Evolutionary conservation across 1,140 invertebrate species (phyloP), one percentile per base, ranked within the genome.

Genomic region (Zaprionus nigranus): DNA sequence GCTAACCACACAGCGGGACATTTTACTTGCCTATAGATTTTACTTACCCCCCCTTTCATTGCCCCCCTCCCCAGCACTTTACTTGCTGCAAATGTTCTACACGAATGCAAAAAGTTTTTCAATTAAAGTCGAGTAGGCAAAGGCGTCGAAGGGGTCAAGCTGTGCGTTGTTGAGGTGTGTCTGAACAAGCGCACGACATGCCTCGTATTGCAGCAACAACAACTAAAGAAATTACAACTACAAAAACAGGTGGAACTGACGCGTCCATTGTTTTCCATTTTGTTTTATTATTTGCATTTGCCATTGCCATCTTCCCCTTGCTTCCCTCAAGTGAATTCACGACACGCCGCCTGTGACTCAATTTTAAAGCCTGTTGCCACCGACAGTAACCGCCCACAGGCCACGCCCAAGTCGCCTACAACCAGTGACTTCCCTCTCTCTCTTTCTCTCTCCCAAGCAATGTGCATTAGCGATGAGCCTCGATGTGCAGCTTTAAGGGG

Each of bases 41-140:
- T 43, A n/a, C 40, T n/a, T 22, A 9, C 12, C 34, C n/a, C 38
- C 24, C 28, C 3, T 34, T 49, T 22, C 3, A 2, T 12, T 28
- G 0, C 4, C 36, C 30, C 49, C 43, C n/a, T 36, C 12, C 13
- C 1, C 12, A 34, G 1, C 15, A 6, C 6, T n/a, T 28, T 54
- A 17, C 13, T 34, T 15, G 22, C 30, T 56, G 22, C 40, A 46
- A 46, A n/a, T 26, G 22, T 34, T 67, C 40, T 68, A 36, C 57
- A 68, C 30, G 71, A 36, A 38, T 58, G 66, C 72, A 64, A 70
- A 70, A 75, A 75, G 60, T 75, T 71, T 75, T 75, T 75, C 67
- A 75, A 75, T 75, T 75, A 75, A 75, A 75, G 34, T 60, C 46
- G 43, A 70, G n/a, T 58, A 7, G 34, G 61, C 15, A 12, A 7